Conservation (phyloP, 1,140 invertebrate genomes). For the Mizuhopecten yessoensis region DNA sequence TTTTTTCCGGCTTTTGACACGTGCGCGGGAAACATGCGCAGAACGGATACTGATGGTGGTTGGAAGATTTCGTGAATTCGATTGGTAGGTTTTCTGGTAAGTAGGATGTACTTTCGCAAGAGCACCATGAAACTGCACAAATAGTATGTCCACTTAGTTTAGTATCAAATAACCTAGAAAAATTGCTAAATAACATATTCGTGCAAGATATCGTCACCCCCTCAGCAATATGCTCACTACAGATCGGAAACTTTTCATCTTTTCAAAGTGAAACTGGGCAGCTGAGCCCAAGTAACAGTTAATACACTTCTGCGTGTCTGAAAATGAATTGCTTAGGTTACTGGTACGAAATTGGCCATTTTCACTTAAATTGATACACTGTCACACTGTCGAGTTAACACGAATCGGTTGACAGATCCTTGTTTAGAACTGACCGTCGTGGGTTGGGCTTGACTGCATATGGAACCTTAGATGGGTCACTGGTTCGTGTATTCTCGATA, state of each 20-base stretch:
- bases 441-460: no score
- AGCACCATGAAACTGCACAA: neutral
- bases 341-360: no score
- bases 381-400: no score
- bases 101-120: neutral
- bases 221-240: neutral
- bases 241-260: neutral
- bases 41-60: conserved; percentile 31
- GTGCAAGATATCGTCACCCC: no score
- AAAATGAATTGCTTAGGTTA: no score
- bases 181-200: neutral
- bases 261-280: conserved; percentile 28
- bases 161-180: neutral
- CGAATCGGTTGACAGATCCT: no score
- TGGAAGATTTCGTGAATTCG: neutral
- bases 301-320: no score
- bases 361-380: no score
- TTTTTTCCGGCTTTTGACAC: conserved; percentile 26
- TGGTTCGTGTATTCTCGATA: no score
- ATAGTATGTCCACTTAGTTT: neutral
- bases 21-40: conserved; percentile 36
- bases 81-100: neutral
- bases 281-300: neutral
- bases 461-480: no score
- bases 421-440: no score